Base-by-base conservation (phyloP, 2,797 vertebrate genomes). In the Pseudocheirus occidentalis region DNA sequence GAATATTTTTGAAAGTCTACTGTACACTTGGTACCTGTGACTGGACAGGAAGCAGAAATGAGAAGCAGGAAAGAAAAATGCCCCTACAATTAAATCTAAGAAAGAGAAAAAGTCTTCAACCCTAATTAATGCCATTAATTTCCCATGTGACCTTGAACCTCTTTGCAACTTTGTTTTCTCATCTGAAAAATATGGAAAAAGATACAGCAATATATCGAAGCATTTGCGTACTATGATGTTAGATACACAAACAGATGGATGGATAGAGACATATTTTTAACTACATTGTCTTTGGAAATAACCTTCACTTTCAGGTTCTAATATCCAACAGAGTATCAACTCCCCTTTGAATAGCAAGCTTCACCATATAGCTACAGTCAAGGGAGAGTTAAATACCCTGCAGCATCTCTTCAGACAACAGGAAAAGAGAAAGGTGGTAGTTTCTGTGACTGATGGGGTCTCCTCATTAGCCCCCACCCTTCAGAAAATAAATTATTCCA, bases 341-440 rank as follows among this genome's bases (percentile, higher is more conserved):
- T 95, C 94, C 90, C 96, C 13, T 7, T 50, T 96, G 95, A 58
- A 94, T 94, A 95, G 93, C 95, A 97, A 97, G 91, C 55, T 94
- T 93, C 57, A 95, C 50, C 87, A 87, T 16, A 95, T 31, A 95
- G 92, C 96, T 95, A 73, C 95, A 97, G 95, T 94, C 50, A 55
- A n/a, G 53, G 56, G 92, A 92, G 59, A 94, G 89, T 96, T 95
- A 95, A 93, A 97, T 57, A 66, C 94, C 92, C 90, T 94, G 24
- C n/a, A 92, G 57, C 55, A 96, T 93, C 93, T 97, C 92, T 96
- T 95, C 94, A 97, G 96, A 93, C 58, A 56, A 53, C 14, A 56
- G 54, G 34, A 14, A n/a, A 9, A 0, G 18, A 93, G 81, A 94
- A 94, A 28, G 91, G 91, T 9, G 66, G 55, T 66, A 57, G 54